These are phyloP conservation scores for Lates calcarifer DNA, from an alignment of 2,113 vertebrate species.

Conservation along the genomic window DNA sequence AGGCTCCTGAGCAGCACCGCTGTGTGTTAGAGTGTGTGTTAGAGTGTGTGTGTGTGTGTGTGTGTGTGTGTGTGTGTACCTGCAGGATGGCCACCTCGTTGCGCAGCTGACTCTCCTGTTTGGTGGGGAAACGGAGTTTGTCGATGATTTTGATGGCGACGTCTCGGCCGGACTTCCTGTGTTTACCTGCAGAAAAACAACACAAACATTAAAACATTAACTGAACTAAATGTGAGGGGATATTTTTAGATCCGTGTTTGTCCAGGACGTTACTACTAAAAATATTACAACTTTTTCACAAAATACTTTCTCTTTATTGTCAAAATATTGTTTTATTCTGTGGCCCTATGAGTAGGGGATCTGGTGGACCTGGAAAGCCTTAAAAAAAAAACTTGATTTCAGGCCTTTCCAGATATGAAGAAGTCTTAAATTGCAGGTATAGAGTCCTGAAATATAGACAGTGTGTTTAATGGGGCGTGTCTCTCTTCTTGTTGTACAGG, in stretches of 20 bases:
- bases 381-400: too few species aligned
- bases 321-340: too few species aligned
- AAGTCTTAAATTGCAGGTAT: too few species aligned
- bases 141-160: conserved; percentile 99
- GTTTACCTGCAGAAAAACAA: conserved; percentile 90
- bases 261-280: too few species aligned
- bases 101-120: conserved; percentile 97
- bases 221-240: too few species aligned
- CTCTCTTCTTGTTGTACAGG: not conserved
- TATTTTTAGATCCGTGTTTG: too few species aligned
- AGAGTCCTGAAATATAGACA: too few species aligned
- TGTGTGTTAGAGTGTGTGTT: conserved; percentile 43
- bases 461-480: not conserved
- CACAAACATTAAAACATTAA: not conserved
- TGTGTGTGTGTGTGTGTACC: conserved; percentile 80
- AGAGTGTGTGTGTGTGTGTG: conserved; percentile 48
- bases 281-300: too few species aligned
- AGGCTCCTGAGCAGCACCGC: conserved; percentile 3
- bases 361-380: too few species aligned
- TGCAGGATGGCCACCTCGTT: conserved; percentile 99
- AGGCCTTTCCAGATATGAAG: too few species aligned
- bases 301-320: too few species aligned
- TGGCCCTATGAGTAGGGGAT: too few species aligned
- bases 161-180: conserved; percentile 97
- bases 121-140: conserved; percentile 97